Evolutionary conservation across 2,797 vertebrate genomes (phyloP), one percentile per base, ranked within the genome.

Genomic region (Macropus fuliginosus): DNA sequence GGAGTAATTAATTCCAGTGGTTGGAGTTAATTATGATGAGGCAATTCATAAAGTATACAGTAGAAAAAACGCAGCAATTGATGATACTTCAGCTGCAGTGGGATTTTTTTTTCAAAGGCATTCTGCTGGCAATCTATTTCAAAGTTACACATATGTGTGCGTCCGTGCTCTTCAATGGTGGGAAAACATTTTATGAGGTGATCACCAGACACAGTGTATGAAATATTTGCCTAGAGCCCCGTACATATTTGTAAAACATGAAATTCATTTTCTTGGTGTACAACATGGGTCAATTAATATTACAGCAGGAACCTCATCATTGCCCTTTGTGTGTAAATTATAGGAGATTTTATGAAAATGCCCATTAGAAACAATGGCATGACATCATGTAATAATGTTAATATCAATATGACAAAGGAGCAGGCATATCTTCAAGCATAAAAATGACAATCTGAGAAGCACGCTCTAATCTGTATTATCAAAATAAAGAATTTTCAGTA

Each of bases 1-100:
- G 92, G 93, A 95, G 97, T 95, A 98, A 98, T 98, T 98, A 98
- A 98, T 98, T 98, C 97, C 97, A 97, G 98, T 98, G 94, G 62
- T 95, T 97, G 54, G 31, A 95, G 57, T 95, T 98, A 98, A 97
- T 97, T 96, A 96, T 93, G 97, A 98, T 98, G 96, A 98, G 97
- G 97, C 96, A 98, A 98, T 98, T 98, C 97, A 97, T 97, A 98
- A 98, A 98, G 57, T 96, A 89, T 97, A 92, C 91, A 97, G 92
- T 96, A 95, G 97, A 95, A 96, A 92, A 96, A 74, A 98, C n/a
- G 11, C 81, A 91, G 74, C 96, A 96, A 66, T 97, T 98, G 92
- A 98, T 96, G 97, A 97, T 94, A 96, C 62, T 93, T 95, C 40
- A 66, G 96, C 94, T 94, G 95, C 62, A 95, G 94, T 94, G 89